Conservation (phyloP, 2,888 invertebrate genomes). For the Diaprepes abbreviatus region DNA sequence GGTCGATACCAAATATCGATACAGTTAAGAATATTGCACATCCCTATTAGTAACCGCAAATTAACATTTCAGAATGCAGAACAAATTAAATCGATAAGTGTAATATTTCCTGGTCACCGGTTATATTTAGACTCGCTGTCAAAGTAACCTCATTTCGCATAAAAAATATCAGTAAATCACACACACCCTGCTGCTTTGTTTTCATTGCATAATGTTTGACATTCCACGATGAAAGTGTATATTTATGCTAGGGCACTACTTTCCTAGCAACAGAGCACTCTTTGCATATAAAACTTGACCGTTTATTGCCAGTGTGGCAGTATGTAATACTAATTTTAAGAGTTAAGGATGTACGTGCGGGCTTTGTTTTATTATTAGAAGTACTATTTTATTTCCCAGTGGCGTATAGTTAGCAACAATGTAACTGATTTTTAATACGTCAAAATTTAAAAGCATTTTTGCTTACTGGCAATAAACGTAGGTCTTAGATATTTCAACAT, state of each 20-base stretch:
- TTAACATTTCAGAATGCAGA: too few relatives aligned
- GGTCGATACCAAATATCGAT: too few relatives aligned
- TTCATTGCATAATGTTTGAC: conserved; percentile 41
- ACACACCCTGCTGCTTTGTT: conserved; percentile 41
- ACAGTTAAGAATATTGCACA: too few relatives aligned
- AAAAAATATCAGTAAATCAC: not conserved
- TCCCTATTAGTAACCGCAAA: too few relatives aligned
- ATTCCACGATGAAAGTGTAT: conserved; percentile 50
- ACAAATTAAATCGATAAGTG: not conserved
- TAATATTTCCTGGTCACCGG: conserved; percentile 3
- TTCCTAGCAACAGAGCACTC: conserved; percentile 43
- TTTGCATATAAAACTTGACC: conserved; percentile 51
- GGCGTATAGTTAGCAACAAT: not conserved
- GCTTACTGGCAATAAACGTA: too few relatives aligned
- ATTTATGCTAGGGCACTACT: conserved; percentile 51
- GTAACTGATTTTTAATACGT: too few relatives aligned
- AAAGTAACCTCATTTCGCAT: conserved; percentile 25
- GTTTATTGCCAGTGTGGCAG: conserved; percentile 50
- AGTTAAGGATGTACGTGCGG: conserved; percentile 43
- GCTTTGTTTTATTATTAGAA: conserved; percentile 40
- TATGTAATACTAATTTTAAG: conserved; percentile 50
- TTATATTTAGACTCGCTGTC: not conserved
- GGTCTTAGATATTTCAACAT: too few relatives aligned
- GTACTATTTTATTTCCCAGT: conserved; percentile 1
- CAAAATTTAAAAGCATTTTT: too few relatives aligned